phyloP scores from a whole-genome alignment of 2,797 vertebrate genomes.

The Steatocranus sp. region DNA sequence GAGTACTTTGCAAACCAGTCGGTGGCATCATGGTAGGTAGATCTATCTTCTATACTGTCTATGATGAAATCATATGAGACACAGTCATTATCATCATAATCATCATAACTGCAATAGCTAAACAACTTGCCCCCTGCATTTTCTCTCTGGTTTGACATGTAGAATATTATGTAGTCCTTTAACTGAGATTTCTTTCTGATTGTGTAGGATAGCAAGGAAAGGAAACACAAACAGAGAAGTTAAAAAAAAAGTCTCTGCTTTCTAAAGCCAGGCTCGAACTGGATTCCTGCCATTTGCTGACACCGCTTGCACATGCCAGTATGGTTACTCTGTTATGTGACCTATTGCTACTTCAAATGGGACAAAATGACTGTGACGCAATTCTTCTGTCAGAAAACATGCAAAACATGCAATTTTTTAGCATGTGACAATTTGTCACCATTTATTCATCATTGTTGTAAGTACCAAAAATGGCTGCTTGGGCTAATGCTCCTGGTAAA shows the following conservation, averaged over 20 bases:
- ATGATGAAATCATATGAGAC: background rate
- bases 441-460: background rate
- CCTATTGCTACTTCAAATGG: background rate
- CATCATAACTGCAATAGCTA: background rate
- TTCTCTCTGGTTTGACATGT: background rate
- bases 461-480: background rate
- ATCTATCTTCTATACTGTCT: background rate
- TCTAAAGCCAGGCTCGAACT: background rate
- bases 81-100: background rate
- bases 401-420: background rate
- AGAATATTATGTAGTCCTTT: background rate
- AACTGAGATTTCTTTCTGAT: background rate
- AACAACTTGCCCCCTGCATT: background rate
- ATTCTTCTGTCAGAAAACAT: background rate
- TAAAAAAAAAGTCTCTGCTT: background rate
- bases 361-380: background rate
- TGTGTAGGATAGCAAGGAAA: background rate
- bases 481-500: background rate
- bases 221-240: background rate
- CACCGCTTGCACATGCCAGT: background rate
- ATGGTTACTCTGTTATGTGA: background rate
- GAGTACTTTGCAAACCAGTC: background rate
- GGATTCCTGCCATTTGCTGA: slow-evolving; percentile 15
- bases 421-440: background rate
- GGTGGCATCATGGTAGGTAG: background rate